Percentiles rank a stretch among this genome's conserved stretches.
phyloP scores from a whole-genome alignment of 2,113 vertebrate species.

The Dromiciops gliroides region DNA sequence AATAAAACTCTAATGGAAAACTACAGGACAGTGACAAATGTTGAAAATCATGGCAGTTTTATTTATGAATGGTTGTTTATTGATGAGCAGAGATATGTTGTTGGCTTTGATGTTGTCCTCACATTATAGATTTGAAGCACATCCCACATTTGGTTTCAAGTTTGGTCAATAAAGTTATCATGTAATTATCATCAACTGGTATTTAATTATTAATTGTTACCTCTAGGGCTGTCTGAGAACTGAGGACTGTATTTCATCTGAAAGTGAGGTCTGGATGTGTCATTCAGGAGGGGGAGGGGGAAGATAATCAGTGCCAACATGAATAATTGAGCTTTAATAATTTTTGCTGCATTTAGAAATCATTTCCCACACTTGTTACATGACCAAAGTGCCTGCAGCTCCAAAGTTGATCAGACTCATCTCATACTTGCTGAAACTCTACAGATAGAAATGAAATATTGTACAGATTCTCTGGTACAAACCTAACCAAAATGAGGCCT shows the following conservation, averaged over 20 bases:
- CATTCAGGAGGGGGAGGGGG: conserved; percentile 66
- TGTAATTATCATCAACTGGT: conserved; percentile 82
- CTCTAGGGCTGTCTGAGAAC: conserved; percentile 83
- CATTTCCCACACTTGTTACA: conserved; percentile 77
- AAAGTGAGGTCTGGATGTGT: conserved; percentile 75
- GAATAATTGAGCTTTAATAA: conserved; percentile 86
- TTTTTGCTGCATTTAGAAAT: conserved; percentile 82
- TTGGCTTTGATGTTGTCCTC: conserved; percentile 46
- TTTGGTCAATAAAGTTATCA: conserved; percentile 87
- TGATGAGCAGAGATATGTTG: background rate
- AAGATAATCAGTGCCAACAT: conserved; percentile 79
- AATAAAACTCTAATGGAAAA: background rate
- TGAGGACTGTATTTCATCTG: conserved; percentile 74
- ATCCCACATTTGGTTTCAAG: conserved; percentile 50
- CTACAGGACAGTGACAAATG: background rate
- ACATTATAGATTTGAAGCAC: conserved; percentile 27
- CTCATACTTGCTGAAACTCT: conserved; percentile 33
- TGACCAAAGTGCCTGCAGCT: conserved; percentile 75
- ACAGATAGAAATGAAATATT: background rate
- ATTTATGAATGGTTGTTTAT: conserved; percentile 7
- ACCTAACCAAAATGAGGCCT: accelerated
- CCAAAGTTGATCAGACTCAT: conserved; percentile 51
- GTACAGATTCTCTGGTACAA: background rate
- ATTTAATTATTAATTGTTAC: conserved; percentile 86
- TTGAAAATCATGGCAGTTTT: background rate